Evolutionary conservation across 1,140 invertebrate species (phyloP), one percentile per base, ranked within the genome.

Genomic region (Lasioglossum albipes): DNA sequence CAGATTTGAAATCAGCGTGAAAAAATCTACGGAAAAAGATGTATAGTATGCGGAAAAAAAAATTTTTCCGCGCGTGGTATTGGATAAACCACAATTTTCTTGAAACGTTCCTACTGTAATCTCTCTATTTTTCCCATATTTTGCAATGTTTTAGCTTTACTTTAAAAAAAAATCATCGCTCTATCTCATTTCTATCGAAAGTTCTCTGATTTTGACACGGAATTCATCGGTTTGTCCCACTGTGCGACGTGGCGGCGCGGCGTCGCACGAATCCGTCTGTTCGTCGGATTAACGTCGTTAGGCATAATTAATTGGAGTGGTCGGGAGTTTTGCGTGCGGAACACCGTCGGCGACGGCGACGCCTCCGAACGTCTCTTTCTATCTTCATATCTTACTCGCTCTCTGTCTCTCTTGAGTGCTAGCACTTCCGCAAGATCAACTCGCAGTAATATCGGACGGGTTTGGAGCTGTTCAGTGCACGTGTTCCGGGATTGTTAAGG

Each of bases 401-500:
- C 45, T 49, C 9, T 13, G 0, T 49, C 45, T 49, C 13, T 10
- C 12, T 49, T 13, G 10, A 20, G 59, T 7, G 2, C 20, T 22
- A 61, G 72, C 20, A 64, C 27, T 64, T 52, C 18, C 57, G 27
- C 4, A 65, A 65, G 36, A 72, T 65, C 68, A 72, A 65, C 59
- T 41, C 41, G 9, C 45, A 61, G 41, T 52, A 78, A 78, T 78
- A 72, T 65, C 69, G 42, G 62, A 10, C n/a, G 27, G 45, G 42
- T 4, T 36, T 16, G 61, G 41, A 49, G n/a, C 27, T 72, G 59
- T 72, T 72, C 27, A 13, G 27, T 45, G 59, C 75, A 71, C 61
- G 74, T 81, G 82, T 84, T 84, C 73, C 75, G 57, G 76, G 64
- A 86, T 86, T 83, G 74, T 86, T 87, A 87, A 72, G 57, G 57